phyloP scores from a whole-genome alignment of 2,797 vertebrate genomes.

The Melanogrammus aeglefinus region DNA sequence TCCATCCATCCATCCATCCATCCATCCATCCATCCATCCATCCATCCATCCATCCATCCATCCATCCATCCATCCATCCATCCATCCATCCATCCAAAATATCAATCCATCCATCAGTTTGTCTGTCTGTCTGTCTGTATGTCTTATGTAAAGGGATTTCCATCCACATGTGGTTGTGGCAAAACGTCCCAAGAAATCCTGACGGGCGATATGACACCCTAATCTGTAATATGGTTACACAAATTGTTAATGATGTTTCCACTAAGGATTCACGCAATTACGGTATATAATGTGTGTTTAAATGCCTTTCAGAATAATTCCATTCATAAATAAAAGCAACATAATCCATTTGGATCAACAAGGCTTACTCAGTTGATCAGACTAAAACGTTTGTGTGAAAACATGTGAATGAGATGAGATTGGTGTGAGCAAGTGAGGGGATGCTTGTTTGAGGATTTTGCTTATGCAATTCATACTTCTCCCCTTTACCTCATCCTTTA shows the following conservation, averaged over 20 bases:
- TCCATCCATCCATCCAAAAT: too few relatives aligned
- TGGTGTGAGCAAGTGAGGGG: background rate
- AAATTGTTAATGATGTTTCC: background rate
- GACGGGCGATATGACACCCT: background rate
- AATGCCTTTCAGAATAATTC: background rate
- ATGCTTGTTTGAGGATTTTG: background rate
- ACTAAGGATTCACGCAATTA: background rate
- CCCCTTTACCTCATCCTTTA: background rate
- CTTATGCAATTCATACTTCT: background rate
- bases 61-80: too few relatives aligned
- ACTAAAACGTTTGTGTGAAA: slow-evolving; percentile 2
- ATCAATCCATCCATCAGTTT: too few relatives aligned
- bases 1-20: too few relatives aligned
- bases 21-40: too few relatives aligned
- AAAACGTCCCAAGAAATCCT: background rate
- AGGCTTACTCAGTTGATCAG: background rate
- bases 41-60: too few relatives aligned
- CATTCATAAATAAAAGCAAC: background rate
- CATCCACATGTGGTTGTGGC: too few relatives aligned
- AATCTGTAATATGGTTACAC: background rate
- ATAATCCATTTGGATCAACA: background rate
- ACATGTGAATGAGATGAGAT: slow-evolving; percentile 1
- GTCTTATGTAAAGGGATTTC: too few relatives aligned
- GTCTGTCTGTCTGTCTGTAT: too few relatives aligned
- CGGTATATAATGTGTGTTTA: background rate